These are phyloP conservation scores for Coreius guichenoti DNA, from an alignment of 2,797 vertebrate species.

Conservation along the genomic window DNA sequence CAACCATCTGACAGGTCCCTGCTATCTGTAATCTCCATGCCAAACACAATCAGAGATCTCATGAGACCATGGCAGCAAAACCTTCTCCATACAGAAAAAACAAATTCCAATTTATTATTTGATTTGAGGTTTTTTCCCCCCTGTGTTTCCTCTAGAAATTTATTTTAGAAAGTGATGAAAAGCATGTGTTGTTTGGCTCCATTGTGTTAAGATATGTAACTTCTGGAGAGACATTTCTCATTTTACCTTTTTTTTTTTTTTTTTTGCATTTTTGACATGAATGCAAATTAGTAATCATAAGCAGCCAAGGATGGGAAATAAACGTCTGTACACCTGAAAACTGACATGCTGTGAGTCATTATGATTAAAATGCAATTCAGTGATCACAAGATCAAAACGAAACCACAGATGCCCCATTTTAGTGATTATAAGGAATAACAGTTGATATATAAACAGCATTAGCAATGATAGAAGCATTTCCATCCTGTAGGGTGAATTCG, in stretches of 20 bases:
- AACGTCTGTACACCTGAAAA: conserved; percentile 46
- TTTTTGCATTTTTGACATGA: not conserved
- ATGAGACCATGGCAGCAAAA: conserved; percentile 1
- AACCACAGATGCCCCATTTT: conserved; percentile 35
- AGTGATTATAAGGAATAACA: conserved; percentile 42
- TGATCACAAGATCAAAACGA: conserved; percentile 35
- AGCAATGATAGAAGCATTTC: conserved; percentile 33
- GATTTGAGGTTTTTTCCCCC: not conserved
- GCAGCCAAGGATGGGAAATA: conserved; percentile 33
- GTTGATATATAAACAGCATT: conserved; percentile 44
- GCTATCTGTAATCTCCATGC: not conserved
- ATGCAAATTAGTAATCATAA: conserved; percentile 30
- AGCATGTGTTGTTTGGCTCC: not conserved
- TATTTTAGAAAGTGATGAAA: not conserved
- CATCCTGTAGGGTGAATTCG: too few species aligned
- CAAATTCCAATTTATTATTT: not conserved
- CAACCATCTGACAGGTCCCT: conserved; percentile 24
- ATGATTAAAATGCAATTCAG: conserved; percentile 46
- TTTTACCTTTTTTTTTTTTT: not conserved
- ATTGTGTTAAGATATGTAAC: not conserved
- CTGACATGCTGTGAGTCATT: conserved; percentile 16
- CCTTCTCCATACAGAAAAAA: not conserved
- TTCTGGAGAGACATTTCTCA: not conserved
- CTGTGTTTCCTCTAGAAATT: not conserved
- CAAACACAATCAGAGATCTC: conserved; percentile 33